Conservation (phyloP, 2,888 invertebrate genomes). For the Zaprionus bogoriensis region DNA sequence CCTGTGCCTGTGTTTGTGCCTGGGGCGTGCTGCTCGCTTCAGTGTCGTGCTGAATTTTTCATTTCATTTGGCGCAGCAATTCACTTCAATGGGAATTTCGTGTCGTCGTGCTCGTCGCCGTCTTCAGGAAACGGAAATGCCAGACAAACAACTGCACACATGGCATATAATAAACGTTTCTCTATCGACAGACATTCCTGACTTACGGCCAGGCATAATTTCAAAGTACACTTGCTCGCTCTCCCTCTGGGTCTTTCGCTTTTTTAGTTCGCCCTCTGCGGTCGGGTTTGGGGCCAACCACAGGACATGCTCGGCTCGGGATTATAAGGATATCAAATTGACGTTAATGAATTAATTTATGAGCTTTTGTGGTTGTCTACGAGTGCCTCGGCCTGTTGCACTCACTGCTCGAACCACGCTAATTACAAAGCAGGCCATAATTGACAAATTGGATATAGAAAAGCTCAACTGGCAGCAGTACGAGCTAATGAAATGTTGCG, state of each 20-base stretch:
- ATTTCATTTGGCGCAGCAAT: slow-evolving; percentile 81
- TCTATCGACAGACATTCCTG: slow-evolving; percentile 55
- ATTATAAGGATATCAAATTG: slow-evolving; percentile 72
- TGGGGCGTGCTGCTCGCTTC: slow-evolving; percentile 43
- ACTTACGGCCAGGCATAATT: slow-evolving; percentile 49
- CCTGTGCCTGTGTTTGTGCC: not conserved
- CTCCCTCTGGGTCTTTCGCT: not conserved
- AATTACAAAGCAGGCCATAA: too few species aligned
- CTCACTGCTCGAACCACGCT: slow-evolving; percentile 20
- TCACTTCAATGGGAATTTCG: slow-evolving; percentile 79
- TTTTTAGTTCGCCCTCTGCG: slow-evolving; percentile 31
- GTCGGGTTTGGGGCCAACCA: slow-evolving; percentile 14
- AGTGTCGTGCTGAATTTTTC: slow-evolving; percentile 79
- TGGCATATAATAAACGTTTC: slow-evolving; percentile 70
- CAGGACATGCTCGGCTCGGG: slow-evolving; percentile 44
- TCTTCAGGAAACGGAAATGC: slow-evolving; percentile 74
- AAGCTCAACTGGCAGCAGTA: slow-evolving; percentile 3
- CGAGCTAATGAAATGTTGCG: slow-evolving; percentile 4
- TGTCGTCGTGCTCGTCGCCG: slow-evolving; percentile 52
- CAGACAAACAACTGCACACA: slow-evolving; percentile 73
- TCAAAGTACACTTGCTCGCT: slow-evolving; percentile 16
- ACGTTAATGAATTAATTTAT: slow-evolving; percentile 77
- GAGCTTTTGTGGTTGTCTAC: slow-evolving; percentile 59
- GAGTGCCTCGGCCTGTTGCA: slow-evolving; percentile 47
- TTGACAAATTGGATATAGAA: slow-evolving; percentile 24